These are phyloP conservation scores for Ochropleura plecta DNA, from an alignment of 2,888 invertebrate species.

Conservation along the genomic window DNA sequence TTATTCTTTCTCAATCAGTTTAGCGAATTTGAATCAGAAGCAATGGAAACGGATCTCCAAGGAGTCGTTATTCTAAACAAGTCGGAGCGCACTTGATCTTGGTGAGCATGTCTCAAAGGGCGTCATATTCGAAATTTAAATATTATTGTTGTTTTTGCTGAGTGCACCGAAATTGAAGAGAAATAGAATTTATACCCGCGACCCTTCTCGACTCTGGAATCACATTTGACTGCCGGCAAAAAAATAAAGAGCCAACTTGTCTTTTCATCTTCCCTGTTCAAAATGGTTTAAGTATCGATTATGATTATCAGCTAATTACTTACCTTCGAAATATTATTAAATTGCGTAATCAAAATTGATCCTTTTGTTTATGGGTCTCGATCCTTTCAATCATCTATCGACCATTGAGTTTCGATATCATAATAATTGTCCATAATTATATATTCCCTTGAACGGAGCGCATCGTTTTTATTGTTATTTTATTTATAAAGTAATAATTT, in stretches of 20 bases:
- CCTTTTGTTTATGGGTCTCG: constrained; percentile 90
- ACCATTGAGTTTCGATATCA: constrained; percentile 89
- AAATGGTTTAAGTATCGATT: constrained; percentile 75
- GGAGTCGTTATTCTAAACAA: constrained; percentile 69
- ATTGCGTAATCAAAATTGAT: constrained; percentile 89
- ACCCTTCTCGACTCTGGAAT: constrained; percentile 80
- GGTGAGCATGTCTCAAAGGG: constrained; percentile 76
- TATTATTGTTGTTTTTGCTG: constrained; percentile 89
- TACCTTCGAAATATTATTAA: constrained; percentile 81
- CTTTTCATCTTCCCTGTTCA: constrained; percentile 70
- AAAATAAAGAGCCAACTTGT: constrained; percentile 71
- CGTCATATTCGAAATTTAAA: constrained; percentile 86
- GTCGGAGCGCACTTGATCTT: constrained; percentile 67
- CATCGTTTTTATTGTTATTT: constrained; percentile 91
- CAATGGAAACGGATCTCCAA: constrained; percentile 55
- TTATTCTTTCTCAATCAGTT: constrained; percentile 34
- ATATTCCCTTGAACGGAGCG: constrained; percentile 88
- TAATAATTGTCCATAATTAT: constrained; percentile 91
- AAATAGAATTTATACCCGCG: constrained; percentile 86
- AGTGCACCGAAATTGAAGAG: constrained; percentile 89
- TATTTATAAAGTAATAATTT: constrained; percentile 91
- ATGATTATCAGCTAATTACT: constrained; percentile 86
- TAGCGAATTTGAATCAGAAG: constrained; percentile 37
- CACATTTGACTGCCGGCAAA: constrained; percentile 80
- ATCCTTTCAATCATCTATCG: constrained; percentile 91